Base-by-base conservation (phyloP, 2,888 invertebrate species). In the Apamea monoglypha region DNA sequence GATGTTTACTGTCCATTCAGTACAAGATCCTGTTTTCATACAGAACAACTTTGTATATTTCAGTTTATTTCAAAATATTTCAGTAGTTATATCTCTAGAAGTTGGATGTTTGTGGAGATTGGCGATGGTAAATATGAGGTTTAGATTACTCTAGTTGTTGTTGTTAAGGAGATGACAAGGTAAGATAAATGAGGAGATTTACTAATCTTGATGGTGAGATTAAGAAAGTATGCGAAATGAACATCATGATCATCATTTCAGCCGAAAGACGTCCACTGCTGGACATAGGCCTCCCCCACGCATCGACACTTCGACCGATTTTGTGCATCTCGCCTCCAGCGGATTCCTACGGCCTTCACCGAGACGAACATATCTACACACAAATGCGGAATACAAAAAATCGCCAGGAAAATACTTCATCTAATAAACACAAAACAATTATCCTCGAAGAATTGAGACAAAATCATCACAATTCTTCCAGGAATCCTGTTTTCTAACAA, bases 1-100 rank as follows among this genome's bases (percentile, higher is more conserved):
- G 87, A 89, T 92, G 91, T 92, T 91, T 91, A 91, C 90, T 88
- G 91, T 87, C 89, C 89, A 89, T 90, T 90, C 91, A 76, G 76
- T 74, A 71, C 76, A 82, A 90, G 87, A 91, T 91, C 90, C 90
- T 90, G 90, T 91, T 92, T 90, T 88, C 89, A 85, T 85, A 85
- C 83, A 89, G 89, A 90, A 85, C 82, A 90, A 91, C 91, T 91
- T 91, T 90, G 91, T 90, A 81, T 83, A 84, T 88, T 85, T 82
- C 78, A 86, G 82, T 84, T 81, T 84, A 87, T 85, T 89, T 83
- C 68, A 63, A 85, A 83, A 87, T 90, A 85, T 83, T 84, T 80
- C 84, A 72, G 63, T 61, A 29, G 75, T 84, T 80, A 36, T 80
- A 64, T 78, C 40, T 66, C 63, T 76, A 32, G 56, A 75, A 87